Evolutionary conservation across 2,113 vertebrate species (phyloP), one percentile per base, ranked within the genome.

Genomic region (Gasterosteus aculeatus): DNA sequence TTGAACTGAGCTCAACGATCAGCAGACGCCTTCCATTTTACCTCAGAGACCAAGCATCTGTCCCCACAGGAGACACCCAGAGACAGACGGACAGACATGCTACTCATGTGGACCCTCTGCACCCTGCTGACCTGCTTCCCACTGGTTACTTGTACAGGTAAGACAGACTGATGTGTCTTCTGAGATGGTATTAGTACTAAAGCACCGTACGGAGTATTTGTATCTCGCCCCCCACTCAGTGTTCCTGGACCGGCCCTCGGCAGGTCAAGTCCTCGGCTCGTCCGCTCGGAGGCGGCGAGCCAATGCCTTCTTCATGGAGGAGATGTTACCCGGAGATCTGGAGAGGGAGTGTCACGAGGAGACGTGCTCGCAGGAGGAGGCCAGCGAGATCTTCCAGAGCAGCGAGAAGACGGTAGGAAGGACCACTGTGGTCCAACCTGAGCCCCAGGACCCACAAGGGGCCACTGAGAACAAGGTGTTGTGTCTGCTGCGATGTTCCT

Each of bases 271-370:
- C 47, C 92, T 97, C 62, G 85, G 10, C 46, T 70, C 92, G 16
- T 26, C 91, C 61, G 57, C 87, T 74, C 88, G 90, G 33, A 92
- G 89, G 65, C 91, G 91, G 1, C 82, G 93, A 1, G 94, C 94
- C 0, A 96, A 95, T 80, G 72, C 84, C 10, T 91, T 94, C 11
- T 89, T 94, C 2, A 85, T 96, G 26, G 96, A 97, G 86, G 95
- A 97, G 88, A 72, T 96, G 42, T 51, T 70, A n/a, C 89, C 93
- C 0, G 95, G 95, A 18, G 87, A 95, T 83, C 78, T 96, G 86
- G 95, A 97, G 88, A 88, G 96, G 44, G 96, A 96, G 72, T 96
- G 95, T 69, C 93, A 78, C 0, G 94, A 96, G 86, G 95, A 96
- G 70, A 77, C 15, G 2, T 96, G 96, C 75, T 96, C 94, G 0